Evolutionary conservation across 2,797 vertebrate genomes (phyloP).

Genomic region (Eurystomus glaucurus): DNA sequence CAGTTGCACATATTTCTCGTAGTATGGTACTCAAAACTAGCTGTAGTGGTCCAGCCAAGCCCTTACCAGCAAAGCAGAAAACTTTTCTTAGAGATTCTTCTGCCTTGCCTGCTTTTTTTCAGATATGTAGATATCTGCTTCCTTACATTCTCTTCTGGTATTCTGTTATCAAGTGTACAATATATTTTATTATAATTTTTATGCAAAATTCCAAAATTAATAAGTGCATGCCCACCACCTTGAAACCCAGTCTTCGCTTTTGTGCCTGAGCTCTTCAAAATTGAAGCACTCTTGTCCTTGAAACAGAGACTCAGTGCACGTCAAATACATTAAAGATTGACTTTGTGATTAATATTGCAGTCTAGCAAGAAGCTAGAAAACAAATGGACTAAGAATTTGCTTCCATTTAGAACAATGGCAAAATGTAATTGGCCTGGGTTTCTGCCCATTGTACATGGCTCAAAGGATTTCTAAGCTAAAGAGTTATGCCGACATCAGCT

Average conservation of each 20-base stretch:
- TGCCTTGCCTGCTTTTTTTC: not conserved
- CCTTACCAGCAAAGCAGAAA: not conserved
- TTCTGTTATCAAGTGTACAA: not conserved
- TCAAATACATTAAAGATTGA: not conserved
- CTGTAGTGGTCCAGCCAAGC: fast-evolving
- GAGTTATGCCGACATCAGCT: not conserved
- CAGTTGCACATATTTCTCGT: not conserved
- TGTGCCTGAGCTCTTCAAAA: not conserved
- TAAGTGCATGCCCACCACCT: not conserved
- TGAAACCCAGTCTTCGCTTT: not conserved
- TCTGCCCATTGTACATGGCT: not conserved
- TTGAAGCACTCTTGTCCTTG: fast-evolving
- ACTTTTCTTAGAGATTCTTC: not conserved
- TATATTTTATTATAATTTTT: not conserved
- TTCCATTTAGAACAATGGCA: not conserved
- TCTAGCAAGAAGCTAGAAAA: constrained; percentile 22
- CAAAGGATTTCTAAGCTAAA: constrained; percentile 27
- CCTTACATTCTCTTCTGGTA: not conserved
- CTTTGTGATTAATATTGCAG: not conserved
- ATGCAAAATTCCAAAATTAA: not conserved
- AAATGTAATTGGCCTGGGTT: not conserved
- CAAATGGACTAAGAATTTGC: not conserved
- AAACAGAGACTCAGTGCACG: not conserved
- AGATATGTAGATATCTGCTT: not conserved
- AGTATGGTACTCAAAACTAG: not conserved